Evolutionary conservation across 2,888 invertebrate genomes (phyloP).

Genomic region (Cephus pygmeus): DNA sequence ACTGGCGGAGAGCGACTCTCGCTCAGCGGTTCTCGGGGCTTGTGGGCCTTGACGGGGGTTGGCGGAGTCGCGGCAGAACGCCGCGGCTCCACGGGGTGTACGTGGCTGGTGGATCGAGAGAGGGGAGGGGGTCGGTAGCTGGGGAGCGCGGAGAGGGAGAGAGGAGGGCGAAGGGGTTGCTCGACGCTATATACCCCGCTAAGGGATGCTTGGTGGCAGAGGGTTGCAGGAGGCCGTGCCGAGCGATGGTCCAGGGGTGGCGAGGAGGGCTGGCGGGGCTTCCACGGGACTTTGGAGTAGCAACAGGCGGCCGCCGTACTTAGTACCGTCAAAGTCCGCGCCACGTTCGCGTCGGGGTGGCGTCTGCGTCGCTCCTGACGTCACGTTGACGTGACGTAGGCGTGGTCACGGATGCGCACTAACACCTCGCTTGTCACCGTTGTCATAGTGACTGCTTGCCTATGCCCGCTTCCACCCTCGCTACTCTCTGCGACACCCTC

Average conservation of each 20-base stretch:
- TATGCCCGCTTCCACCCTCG: conserved; percentile 56
- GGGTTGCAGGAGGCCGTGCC: conserved; percentile 19
- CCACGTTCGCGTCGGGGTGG: conserved; percentile 51
- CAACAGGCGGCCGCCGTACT: conserved; percentile 59
- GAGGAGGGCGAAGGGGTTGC: conserved; percentile 1
- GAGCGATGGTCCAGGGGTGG: conserved; percentile 17
- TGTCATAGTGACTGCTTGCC: conserved; percentile 62
- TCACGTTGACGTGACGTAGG: conserved; percentile 63
- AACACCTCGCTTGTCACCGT: conserved; percentile 64
- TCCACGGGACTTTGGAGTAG: conserved; percentile 46
- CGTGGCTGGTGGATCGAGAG: conserved; percentile 17
- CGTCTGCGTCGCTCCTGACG: conserved; percentile 56
- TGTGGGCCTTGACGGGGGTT: conserved; percentile 53
- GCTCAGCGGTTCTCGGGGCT: conserved; percentile 50
- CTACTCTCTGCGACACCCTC: conserved; percentile 38
- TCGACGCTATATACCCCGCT: not conserved
- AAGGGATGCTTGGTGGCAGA: not conserved
- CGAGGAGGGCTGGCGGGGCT: conserved; percentile 32
- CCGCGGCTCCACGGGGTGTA: conserved; percentile 20
- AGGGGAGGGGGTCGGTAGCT: conserved; percentile 5
- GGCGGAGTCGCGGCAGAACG: conserved; percentile 35
- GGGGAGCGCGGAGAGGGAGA: conserved; percentile 15
- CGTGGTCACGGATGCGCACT: conserved; percentile 66
- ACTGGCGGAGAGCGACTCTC: conserved; percentile 61
- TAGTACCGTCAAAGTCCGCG: conserved; percentile 35